phyloP scores from a whole-genome alignment of 2,888 invertebrate genomes.

The Drosophila flavopinicola region DNA sequence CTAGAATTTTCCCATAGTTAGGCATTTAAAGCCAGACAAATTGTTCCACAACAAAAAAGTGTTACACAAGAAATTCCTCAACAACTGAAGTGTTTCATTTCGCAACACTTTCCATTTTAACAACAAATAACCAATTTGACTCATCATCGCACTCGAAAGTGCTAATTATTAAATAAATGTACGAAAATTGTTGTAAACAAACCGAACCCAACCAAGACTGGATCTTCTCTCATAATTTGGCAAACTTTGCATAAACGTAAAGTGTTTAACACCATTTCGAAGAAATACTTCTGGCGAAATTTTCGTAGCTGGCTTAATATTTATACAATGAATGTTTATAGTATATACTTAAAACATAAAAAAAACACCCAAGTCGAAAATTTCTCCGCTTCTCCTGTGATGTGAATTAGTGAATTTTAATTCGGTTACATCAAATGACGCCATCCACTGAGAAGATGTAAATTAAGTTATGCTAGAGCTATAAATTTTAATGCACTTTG shows the following conservation, averaged over 20 bases:
- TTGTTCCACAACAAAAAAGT: conserved; percentile 1
- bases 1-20: conserved; percentile 16
- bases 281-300: conserved; percentile 49
- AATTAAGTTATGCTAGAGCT: conserved; percentile 36
- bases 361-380: conserved; percentile 16
- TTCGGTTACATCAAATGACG: conserved; percentile 38
- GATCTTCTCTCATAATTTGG: conserved; percentile 1
- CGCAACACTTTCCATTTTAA: conserved; percentile 53
- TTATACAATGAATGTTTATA: conserved; percentile 23
- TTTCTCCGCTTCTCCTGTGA: conserved; percentile 31
- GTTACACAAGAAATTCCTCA: neutral
- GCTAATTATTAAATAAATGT: conserved; percentile 50
- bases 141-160: conserved; percentile 23
- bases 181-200: conserved; percentile 23
- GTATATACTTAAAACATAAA: conserved; percentile 9
- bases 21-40: neutral
- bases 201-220: conserved; percentile 11
- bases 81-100: conserved; percentile 4
- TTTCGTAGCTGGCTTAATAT: conserved; percentile 45
- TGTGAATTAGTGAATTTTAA: conserved; percentile 14
- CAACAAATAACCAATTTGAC: conserved; percentile 8
- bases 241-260: conserved; percentile 27
- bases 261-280: conserved; percentile 44
- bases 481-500: conserved; percentile 39
- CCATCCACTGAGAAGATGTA: conserved; percentile 28